These are phyloP conservation scores for Myripristis jacobus DNA, from an alignment of 2,797 vertebrate genomes.

Conservation along the genomic window DNA sequence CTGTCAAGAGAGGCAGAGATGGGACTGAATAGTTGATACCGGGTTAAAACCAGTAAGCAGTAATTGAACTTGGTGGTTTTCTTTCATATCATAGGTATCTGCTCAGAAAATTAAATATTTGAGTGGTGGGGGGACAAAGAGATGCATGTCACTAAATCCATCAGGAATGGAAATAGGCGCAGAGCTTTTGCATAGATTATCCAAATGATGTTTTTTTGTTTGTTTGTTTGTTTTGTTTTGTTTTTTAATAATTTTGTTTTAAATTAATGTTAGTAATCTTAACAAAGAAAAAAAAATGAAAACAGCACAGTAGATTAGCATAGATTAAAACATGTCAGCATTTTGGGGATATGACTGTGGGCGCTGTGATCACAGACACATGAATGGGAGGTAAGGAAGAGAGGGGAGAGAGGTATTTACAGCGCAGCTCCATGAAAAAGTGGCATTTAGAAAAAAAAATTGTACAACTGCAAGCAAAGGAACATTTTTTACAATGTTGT, in stretches of 20 bases:
- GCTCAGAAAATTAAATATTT: conserved; percentile 91
- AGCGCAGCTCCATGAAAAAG: conserved; percentile 9
- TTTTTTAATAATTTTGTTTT: conserved; percentile 83
- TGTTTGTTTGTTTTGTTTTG: conserved; percentile 83
- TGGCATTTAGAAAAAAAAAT: conserved; percentile 49
- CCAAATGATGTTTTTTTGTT: conserved; percentile 82
- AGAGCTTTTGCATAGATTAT: conserved; percentile 89
- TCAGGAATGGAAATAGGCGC: conserved; percentile 87
- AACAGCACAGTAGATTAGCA: conserved; percentile 94
- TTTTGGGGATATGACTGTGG: conserved; percentile 50
- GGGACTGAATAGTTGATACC: conserved; percentile 87
- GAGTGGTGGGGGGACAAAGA: conserved; percentile 80
- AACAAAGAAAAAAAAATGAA: conserved; percentile 89
- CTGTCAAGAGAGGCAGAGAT: conserved; percentile 35
- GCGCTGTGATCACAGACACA: conserved; percentile 65
- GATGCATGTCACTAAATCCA: conserved; percentile 91
- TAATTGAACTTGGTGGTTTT: conserved; percentile 95
- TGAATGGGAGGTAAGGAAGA: conserved; percentile 57
- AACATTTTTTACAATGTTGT: conserved; percentile 79
- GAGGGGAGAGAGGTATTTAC: conserved; percentile 40
- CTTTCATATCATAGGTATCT: conserved; percentile 88
- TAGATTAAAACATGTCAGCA: conserved; percentile 78
- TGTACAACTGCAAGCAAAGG: conserved; percentile 73
- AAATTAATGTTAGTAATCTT: conserved; percentile 91
- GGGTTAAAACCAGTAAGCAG: conserved; percentile 89